phyloP scores from a whole-genome alignment of 2,113 vertebrate species.

The Myotis lucifugus region DNA sequence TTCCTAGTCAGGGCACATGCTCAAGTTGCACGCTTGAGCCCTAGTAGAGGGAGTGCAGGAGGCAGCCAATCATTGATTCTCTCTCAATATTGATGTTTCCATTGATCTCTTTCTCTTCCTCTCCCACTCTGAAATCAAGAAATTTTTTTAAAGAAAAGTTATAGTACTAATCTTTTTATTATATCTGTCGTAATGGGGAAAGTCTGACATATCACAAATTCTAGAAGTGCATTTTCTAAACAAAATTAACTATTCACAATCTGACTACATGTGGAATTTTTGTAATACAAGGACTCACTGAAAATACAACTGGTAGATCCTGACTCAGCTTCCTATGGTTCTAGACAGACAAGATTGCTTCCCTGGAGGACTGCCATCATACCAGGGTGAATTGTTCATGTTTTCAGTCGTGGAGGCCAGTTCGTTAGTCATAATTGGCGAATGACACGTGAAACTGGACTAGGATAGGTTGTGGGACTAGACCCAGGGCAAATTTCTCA shows the following conservation, averaged over 20 bases:
- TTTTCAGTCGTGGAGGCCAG: not conserved
- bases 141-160: not conserved
- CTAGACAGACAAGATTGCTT: not conserved
- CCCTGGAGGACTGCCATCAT: slow-evolving; percentile 31
- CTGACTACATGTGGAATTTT: not conserved
- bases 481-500: slow-evolving; percentile 71
- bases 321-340: not conserved
- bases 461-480: slow-evolving; percentile 66
- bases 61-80: too few relatives aligned
- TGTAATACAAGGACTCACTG: not conserved
- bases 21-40: too few relatives aligned
- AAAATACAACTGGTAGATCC: not conserved
- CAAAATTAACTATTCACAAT: not conserved
- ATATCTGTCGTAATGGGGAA: not conserved
- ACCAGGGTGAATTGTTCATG: not conserved
- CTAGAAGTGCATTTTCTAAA: not conserved
- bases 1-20: too few relatives aligned
- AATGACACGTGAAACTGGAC: slow-evolving; percentile 35
- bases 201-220: not conserved
- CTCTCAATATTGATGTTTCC: too few relatives aligned
- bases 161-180: not conserved
- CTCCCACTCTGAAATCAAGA: too few relatives aligned
- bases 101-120: too few relatives aligned
- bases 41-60: too few relatives aligned
- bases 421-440: slow-evolving; percentile 53